phyloP scores from a whole-genome alignment of 2,113 vertebrate species.

The Platysternon megacephalum region DNA sequence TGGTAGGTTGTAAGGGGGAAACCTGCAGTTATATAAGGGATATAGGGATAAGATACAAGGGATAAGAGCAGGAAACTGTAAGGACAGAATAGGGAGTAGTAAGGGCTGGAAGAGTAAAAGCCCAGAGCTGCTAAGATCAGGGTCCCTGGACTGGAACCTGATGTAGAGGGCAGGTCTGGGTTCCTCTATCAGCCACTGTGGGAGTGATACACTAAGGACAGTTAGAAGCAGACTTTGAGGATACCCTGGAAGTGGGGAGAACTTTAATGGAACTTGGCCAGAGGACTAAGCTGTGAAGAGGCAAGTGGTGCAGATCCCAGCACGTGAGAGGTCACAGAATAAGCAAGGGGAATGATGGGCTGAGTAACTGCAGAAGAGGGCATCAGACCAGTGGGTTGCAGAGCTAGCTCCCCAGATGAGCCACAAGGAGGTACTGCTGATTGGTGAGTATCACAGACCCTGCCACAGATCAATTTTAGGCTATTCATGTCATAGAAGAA shows the following conservation, averaged over 20 bases:
- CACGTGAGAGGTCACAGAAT: no score
- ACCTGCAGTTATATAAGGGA: not conserved
- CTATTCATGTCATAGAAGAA: not conserved
- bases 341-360: no score
- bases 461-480: not conserved
- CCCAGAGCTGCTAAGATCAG: not conserved
- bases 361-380: no score
- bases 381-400: no score
- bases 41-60: not conserved
- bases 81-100: not conserved
- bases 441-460: no score
- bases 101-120: not conserved
- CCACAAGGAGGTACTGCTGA: no score
- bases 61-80: not conserved
- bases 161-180: no score
- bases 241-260: not conserved
- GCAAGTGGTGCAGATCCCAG: no score
- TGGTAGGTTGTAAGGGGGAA: not conserved
- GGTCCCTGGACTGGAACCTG: not conserved
- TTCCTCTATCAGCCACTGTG: no score
- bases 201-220: no score
- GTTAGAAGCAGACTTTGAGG: not conserved
- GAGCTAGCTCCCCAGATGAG: no score
- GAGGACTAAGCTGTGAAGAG: not conserved
- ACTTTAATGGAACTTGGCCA: not conserved